Conservation (phyloP, 64 coral and sea anemone genomes). For the Pachyseris speciosa region DNA sequence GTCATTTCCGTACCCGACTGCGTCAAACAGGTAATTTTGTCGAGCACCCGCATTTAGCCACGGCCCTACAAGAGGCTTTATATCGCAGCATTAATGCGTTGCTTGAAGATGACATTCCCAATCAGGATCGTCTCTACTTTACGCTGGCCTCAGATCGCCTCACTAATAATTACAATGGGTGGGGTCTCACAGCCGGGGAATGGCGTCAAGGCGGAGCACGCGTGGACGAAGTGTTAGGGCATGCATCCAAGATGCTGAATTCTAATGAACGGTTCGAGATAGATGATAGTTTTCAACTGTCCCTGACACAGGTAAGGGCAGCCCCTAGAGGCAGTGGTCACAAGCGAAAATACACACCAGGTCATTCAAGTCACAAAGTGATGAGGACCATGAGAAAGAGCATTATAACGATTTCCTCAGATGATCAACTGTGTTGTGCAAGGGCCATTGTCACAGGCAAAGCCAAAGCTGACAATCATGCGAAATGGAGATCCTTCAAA, state of each 20-base stretch:
- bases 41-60: no score
- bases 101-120: no score
- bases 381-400: background rate
- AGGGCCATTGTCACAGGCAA: slow-evolving; percentile 20
- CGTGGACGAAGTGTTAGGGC: background rate
- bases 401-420: background rate
- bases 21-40: no score
- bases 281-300: slow-evolving; percentile 30
- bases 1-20: no score
- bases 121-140: slow-evolving; percentile 14
- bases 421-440: slow-evolving; percentile 23
- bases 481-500: background rate
- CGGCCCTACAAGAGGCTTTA: no score
- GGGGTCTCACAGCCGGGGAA: background rate
- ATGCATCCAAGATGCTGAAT: slow-evolving; percentile 23
- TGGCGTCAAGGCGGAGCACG: slow-evolving; percentile 1
- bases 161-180: background rate
- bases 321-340: slow-evolving; percentile 1
- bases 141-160: background rate
- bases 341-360: slow-evolving; percentile 1
- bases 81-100: no score
- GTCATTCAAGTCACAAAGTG: background rate
- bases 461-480: background rate
- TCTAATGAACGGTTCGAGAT: slow-evolving; percentile 29
- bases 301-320: slow-evolving; percentile 4